Evolutionary conservation across 1,140 invertebrate species (phyloP).

Genomic region (Heliconius eleuchia): DNA sequence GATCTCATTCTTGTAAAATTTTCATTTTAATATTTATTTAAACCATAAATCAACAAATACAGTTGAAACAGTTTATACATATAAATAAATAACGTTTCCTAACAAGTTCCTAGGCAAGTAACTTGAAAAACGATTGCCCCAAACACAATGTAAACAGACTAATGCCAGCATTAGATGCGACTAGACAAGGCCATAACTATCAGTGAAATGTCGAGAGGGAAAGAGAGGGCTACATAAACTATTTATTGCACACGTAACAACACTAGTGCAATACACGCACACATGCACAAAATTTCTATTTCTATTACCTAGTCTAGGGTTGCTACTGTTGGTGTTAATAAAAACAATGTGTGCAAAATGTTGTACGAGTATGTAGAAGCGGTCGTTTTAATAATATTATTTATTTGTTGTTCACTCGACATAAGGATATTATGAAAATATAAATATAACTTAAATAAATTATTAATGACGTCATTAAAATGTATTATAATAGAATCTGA

Average conservation of each 20-base stretch:
- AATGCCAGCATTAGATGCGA: conserved; percentile 79
- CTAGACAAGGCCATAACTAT: conserved; percentile 80
- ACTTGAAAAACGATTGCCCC: conserved; percentile 39
- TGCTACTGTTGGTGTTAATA: conserved; percentile 58
- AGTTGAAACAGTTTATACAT: neutral
- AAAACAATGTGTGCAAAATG: conserved; percentile 40
- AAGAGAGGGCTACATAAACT: conserved; percentile 77
- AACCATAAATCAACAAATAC: neutral
- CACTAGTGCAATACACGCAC: conserved; percentile 71
- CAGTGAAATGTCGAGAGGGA: conserved; percentile 80
- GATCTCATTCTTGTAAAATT: no score
- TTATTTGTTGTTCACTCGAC: no score
- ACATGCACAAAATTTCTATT: conserved; percentile 74
- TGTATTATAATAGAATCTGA: no score
- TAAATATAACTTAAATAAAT: no score
- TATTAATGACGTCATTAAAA: no score
- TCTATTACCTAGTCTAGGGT: conserved; percentile 72
- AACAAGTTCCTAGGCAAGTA: conserved; percentile 31
- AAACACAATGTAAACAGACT: conserved; percentile 64
- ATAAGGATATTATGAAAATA: no score
- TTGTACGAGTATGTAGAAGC: neutral
- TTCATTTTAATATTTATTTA: neutral
- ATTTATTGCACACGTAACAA: conserved; percentile 78
- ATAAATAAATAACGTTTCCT: conserved; percentile 2
- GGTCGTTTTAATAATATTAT: no score